Evolutionary conservation across 2,113 vertebrate genomes (phyloP), one percentile per base, ranked within the genome.

Genomic region (Copsychus sechellarum): DNA sequence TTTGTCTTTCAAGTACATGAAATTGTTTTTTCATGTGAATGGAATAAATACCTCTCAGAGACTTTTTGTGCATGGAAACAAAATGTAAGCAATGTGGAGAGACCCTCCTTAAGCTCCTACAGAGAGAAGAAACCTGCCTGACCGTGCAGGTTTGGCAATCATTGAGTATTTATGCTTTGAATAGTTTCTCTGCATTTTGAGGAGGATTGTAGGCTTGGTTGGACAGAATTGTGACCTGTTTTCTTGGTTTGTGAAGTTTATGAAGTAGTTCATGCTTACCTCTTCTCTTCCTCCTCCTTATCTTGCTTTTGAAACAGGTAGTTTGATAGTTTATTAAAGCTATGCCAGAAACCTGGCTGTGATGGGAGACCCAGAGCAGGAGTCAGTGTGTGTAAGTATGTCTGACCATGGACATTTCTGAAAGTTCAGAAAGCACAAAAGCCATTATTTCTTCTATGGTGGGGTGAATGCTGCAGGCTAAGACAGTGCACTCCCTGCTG

Each of bases 1-100:
- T 60, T 96, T 80, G 72, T 77, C 60, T 91, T 87, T 70, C n/a
- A 45, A 84, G 90, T 93, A 86, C 90, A 79, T 84, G 76, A 96
- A 92, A 94, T 82, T 82, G 38, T 62, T 45, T 51, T 91, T 92
- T 91, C 14, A 8, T 77, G 56, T 90, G 71, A 83, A 84, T 87
- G 85, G 78, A 95, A 72, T 83, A 53, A 31, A 33, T 78, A 62
- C 79, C 12, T 92, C 88, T 92, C 40, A 14, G 86, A 96, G 78
- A 61, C 57, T 54, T 76, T 45, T 60, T 82, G 74, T 95, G 61
- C 38, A 45, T 71, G 61, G 74, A 91, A 91, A 64, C 50, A 61
- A 73, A 72, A 81, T 42, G 38, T 48, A 82, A 79, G 38, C 28
- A 23, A 38, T 4, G 1, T 61, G 29, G 42, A 38, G 78, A 72